Evolutionary conservation across 2,797 vertebrate species (phyloP).

Genomic region (Characodon lateralis): DNA sequence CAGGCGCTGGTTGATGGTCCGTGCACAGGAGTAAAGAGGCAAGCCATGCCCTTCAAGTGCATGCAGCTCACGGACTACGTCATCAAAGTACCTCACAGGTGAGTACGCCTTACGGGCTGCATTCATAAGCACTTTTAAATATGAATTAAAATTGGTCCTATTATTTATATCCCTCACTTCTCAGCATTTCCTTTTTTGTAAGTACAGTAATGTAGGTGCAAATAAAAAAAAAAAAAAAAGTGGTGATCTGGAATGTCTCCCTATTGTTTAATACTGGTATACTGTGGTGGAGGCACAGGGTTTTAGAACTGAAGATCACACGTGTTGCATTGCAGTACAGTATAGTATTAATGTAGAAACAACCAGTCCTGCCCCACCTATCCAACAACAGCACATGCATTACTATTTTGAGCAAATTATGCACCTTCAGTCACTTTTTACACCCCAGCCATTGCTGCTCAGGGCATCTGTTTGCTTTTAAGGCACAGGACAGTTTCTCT

Average conservation of each 20-base stretch:
- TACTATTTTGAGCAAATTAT: neutral
- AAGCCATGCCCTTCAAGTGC: conserved; percentile 96
- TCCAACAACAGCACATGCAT: neutral
- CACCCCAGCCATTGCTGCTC: neutral
- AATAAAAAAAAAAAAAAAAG: too few relatives aligned
- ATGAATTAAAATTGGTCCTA: too few relatives aligned
- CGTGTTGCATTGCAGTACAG: too few relatives aligned
- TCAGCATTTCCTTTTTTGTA: too few relatives aligned
- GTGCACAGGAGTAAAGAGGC: conserved; percentile 91
- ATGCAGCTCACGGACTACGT: conserved; percentile 98
- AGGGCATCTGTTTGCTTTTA: neutral
- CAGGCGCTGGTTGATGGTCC: conserved; percentile 96
- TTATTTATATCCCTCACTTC: too few relatives aligned
- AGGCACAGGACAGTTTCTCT: neutral
- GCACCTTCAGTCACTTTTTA: neutral
- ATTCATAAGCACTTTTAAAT: neutral
- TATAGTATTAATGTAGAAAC: neutral
- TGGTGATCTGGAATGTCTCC: too few relatives aligned
- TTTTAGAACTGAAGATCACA: neutral
- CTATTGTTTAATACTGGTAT: neutral
- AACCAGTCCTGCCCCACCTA: neutral
- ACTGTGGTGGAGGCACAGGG: neutral
- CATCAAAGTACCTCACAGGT: conserved; percentile 97
- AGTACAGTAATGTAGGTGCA: too few relatives aligned
- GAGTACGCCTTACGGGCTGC: conserved; percentile 14